Evolutionary conservation across 2,888 invertebrate genomes (phyloP).

Genomic region (Halocaridina rubra): DNA sequence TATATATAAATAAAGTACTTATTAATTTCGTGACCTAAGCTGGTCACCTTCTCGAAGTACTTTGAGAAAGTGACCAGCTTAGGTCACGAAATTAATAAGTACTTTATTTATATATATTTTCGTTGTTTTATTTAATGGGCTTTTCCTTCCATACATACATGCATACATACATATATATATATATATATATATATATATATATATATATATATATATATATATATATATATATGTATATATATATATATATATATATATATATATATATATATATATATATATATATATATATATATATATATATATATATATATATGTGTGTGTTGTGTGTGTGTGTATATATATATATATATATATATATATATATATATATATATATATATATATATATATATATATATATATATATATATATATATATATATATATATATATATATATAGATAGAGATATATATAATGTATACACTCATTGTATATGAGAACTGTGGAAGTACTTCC

Average conservation of each 20-base stretch:
- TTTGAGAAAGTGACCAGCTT: no score
- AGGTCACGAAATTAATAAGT: no score
- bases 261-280: background rate
- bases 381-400: background rate
- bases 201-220: background rate
- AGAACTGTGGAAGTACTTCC: background rate
- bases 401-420: background rate
- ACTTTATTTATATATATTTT: no score
- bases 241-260: background rate
- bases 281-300: background rate
- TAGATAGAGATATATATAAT: background rate
- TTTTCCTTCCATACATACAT: background rate
- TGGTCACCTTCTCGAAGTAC: no score
- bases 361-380: background rate
- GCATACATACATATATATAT: background rate
- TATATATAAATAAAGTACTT: no score
- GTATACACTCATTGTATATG: background rate
- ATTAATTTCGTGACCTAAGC: no score
- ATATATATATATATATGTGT: background rate
- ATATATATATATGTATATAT: background rate
- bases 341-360: background rate
- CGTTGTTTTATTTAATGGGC: no score
- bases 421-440: background rate
- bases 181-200: conserved; percentile 7
- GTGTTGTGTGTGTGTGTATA: background rate